Conservation (phyloP, 2,113 vertebrate genomes). For the Sterrhoptilus dennistouni region DNA sequence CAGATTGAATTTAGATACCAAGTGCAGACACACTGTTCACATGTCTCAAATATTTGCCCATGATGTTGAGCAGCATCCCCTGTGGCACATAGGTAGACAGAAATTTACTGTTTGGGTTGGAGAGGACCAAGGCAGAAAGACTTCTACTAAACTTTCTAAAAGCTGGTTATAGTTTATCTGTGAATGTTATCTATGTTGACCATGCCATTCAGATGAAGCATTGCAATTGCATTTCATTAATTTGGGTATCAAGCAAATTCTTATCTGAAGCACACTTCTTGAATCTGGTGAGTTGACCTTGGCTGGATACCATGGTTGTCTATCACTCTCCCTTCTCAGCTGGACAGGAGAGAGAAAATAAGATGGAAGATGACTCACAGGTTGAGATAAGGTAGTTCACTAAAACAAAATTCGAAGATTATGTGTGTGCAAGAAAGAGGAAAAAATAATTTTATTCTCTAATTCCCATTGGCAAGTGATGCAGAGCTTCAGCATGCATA, state of each 20-base stretch:
- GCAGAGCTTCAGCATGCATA: accelerated
- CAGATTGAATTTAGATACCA: not conserved
- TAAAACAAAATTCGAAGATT: not conserved
- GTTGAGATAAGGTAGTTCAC: not conserved
- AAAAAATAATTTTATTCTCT: not conserved
- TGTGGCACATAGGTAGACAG: not conserved
- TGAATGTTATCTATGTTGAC: not conserved
- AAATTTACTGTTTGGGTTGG: not conserved
- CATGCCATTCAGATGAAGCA: not conserved
- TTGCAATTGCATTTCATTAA: not conserved
- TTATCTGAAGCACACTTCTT: not conserved
- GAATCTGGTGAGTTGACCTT: not conserved
- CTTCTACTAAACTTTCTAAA: not conserved
- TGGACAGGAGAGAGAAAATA: not conserved
- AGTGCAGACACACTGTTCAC: not conserved
- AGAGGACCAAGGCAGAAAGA: not conserved
- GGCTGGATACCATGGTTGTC: not conserved
- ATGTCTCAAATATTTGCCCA: not conserved
- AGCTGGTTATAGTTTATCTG: not conserved
- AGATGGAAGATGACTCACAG: not conserved
- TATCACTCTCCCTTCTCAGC: not conserved
- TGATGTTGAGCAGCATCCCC: not conserved
- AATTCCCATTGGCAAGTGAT: not conserved
- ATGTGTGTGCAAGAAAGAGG: not conserved
- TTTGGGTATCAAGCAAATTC: not conserved